Evolutionary conservation across 2,888 invertebrate species (phyloP), one percentile per base, ranked within the genome.

Genomic region (Pollenia griseotomentosa): DNA sequence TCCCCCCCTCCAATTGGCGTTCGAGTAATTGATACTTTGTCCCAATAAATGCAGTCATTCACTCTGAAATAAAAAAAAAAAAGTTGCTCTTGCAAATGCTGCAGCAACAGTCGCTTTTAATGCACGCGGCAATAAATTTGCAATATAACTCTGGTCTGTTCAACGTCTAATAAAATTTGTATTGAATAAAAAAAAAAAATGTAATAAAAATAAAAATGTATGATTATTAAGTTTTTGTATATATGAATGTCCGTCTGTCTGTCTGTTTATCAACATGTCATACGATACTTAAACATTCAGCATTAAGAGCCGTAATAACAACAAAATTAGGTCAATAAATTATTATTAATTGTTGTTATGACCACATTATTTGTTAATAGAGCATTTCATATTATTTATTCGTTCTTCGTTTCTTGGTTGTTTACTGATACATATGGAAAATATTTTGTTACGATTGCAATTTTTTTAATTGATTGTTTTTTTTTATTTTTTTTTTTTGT

Each of bases 21-120:
- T 48, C 81, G 70, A 84, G 87, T 84, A 87, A 87, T 87, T 87
- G 81, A 87, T 87, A 87, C 84, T 87, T 87, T 87, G 84, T 68
- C 84, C 84, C 81, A 84, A 82, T 87, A 87, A 84, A 66, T 70
- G 42, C 81, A 87, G 57, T 65, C 80, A 85, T 79, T 66, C 83
- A 79, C 61, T 83, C 46, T 51, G 23, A 23, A 23, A 23, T 23
- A 23, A 14, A 16, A 7, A 53, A 7, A 53, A 63, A 70, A 42
- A 19, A 51, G 61, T 33, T 46, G 63, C 12, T 73, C 57, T 40
- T 19, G 61, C 70, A 70, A 70, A 59, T 79, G 48, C 14, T 80
- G 59, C 48, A 53, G 70, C 59, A 61, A 61, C 53, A 55, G 61
- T 23, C 46, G 53, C 14, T 55, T 19, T 46, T 68, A 44, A 16